Evolutionary conservation across 2,113 vertebrate genomes (phyloP).

Genomic region (Merops nubicus): DNA sequence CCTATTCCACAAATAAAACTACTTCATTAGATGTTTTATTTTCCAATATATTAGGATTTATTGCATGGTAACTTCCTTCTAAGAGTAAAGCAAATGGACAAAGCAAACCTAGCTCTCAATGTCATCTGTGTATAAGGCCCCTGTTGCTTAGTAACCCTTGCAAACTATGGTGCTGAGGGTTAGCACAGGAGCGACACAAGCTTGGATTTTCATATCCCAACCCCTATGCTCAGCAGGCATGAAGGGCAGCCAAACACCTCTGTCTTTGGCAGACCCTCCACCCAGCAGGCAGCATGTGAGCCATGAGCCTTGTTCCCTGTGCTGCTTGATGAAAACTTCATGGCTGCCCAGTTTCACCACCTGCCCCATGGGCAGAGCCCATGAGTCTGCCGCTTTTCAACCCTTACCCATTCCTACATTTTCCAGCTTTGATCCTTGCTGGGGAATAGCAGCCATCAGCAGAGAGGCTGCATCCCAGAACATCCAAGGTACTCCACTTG

Average conservation of each 20-base stretch:
- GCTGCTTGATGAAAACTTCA: accelerated
- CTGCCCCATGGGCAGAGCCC: not conserved
- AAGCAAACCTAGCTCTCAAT: not conserved
- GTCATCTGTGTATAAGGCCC: not conserved
- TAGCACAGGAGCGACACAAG: not conserved
- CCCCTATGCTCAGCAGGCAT: not conserved
- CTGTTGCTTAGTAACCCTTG: not conserved
- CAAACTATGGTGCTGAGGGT: not conserved
- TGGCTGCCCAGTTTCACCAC: not conserved
- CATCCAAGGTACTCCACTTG: not conserved
- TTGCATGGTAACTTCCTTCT: not conserved
- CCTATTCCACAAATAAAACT: not conserved
- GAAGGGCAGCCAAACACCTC: not conserved
- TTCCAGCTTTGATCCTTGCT: not conserved
- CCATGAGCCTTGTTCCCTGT: not conserved
- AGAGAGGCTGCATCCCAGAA: not conserved
- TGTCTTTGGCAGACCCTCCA: not conserved
- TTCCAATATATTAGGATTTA: not conserved
- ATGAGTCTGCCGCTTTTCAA: not conserved
- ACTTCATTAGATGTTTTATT: not conserved
- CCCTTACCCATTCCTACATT: not conserved
- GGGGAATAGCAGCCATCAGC: not conserved
- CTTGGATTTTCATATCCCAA: not conserved
- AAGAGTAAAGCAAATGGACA: not conserved
- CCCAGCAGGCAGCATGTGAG: not conserved